These are phyloP conservation scores for Tragelaphus oryx DNA, from an alignment of 2,797 vertebrate genomes.

Conservation along the genomic window DNA sequence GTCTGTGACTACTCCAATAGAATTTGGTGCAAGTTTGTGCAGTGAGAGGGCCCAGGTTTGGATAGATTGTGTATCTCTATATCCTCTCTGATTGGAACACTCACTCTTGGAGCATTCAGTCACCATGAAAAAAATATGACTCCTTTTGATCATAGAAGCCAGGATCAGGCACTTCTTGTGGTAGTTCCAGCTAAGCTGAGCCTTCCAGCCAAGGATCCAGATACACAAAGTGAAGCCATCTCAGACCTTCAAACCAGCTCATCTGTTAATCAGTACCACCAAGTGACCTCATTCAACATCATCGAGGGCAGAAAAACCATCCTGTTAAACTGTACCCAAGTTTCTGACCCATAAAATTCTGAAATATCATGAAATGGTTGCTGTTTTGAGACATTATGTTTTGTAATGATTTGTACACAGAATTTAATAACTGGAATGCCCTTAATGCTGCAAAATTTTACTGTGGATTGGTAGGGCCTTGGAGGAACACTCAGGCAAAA, in stretches of 20 bases:
- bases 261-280: background rate
- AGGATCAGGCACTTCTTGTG: background rate
- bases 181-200: background rate
- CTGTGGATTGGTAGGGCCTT: background rate
- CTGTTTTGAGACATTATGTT: background rate
- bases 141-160: background rate
- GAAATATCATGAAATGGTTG: background rate
- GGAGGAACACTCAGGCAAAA: background rate
- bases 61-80: background rate
- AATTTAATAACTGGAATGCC: background rate
- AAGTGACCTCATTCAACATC: background rate
- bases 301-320: background rate
- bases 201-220: background rate
- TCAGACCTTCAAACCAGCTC: background rate
- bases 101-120: background rate
- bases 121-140: background rate
- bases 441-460: background rate
- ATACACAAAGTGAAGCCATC: background rate
- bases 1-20: background rate
- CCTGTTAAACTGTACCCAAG: background rate
- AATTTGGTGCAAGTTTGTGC: background rate
- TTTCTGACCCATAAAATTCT: background rate
- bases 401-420: background rate
- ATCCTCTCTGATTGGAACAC: background rate
- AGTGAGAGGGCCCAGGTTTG: background rate